Conservation (phyloP, 2,888 invertebrate genomes). For the Lumbricus terrestris region DNA sequence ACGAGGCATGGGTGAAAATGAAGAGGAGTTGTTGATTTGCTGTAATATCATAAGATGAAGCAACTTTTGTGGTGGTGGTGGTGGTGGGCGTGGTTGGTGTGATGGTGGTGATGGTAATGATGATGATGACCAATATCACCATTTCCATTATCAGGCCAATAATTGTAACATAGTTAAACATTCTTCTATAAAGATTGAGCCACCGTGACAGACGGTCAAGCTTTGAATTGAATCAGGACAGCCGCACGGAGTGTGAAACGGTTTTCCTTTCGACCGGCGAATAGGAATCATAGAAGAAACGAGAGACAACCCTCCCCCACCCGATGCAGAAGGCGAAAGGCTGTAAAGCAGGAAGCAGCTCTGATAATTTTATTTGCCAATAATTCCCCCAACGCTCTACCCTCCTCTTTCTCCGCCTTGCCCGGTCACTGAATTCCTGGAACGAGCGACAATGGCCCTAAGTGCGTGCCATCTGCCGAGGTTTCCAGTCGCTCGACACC, state of each 20-base stretch:
- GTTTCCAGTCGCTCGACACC: not conserved
- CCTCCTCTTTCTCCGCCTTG: too few species aligned
- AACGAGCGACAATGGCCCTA: not conserved
- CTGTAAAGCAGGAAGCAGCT: not conserved
- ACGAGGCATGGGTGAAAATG: not conserved
- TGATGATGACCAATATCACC: too few species aligned
- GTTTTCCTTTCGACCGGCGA: not conserved
- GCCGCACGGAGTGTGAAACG: not conserved
- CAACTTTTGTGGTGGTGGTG: too few species aligned
- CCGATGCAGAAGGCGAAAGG: not conserved
- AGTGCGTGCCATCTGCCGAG: not conserved
- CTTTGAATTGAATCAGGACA: not conserved
- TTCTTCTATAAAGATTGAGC: not conserved
- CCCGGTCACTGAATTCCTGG: not conserved
- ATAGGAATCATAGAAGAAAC: not conserved
- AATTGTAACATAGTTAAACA: not conserved
- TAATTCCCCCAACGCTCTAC: not conserved
- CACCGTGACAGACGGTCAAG: not conserved
- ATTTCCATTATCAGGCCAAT: too few species aligned
- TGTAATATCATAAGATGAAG: too few species aligned
- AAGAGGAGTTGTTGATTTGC: too few species aligned
- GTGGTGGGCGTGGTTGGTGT: too few species aligned
- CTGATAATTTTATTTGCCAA: not conserved
- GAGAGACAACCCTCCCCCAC: too few species aligned
- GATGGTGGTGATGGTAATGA: too few species aligned